Percentiles rank a stretch among this genome's conserved stretches.
Conservation (phyloP, 1,140 invertebrate genomes). For the Pachyrhynchus sulphureomaculatus region DNA sequence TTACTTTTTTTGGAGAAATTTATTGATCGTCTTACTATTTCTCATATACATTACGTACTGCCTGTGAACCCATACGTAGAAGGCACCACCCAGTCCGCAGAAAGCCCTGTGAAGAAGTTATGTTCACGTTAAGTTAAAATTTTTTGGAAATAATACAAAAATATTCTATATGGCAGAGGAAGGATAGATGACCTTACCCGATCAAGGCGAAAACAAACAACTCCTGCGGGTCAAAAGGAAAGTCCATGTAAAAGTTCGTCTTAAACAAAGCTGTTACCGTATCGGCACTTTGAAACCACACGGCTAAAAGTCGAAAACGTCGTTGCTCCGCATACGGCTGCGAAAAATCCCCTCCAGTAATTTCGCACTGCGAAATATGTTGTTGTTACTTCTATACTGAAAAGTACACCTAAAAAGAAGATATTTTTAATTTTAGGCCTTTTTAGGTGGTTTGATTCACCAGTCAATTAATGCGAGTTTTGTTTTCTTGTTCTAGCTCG, state of each 20-base stretch:
- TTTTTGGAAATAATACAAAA: too few species aligned
- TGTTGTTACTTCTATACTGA: constrained; percentile 98
- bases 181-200: constrained; percentile 75
- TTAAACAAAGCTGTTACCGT: constrained; percentile 95
- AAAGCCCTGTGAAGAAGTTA: constrained; percentile 67
- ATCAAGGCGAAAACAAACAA: constrained; percentile 93
- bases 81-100: constrained; percentile 86
- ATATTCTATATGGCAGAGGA: too few species aligned
- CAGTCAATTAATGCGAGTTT: too few species aligned
- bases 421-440: too few species aligned
- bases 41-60: constrained; percentile 94
- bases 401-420: constrained; percentile 80
- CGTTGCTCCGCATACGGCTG: constrained; percentile 94
- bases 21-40: constrained; percentile 87
- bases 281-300: constrained; percentile 93
- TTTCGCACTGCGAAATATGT: constrained; percentile 98
- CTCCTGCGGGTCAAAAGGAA: constrained; percentile 97
- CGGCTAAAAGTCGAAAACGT: constrained; percentile 90
- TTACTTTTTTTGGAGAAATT: constrained; percentile 95
- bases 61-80: constrained; percentile 91
- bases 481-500: too few species aligned
- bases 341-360: constrained; percentile 99
- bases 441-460: too few species aligned
- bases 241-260: constrained; percentile 92
- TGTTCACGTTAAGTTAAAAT: too few species aligned